Percentiles rank a stretch among this genome's conserved stretches.
Evolutionary conservation across 2,888 invertebrate species (phyloP).

Genomic region (Macaria notata): DNA sequence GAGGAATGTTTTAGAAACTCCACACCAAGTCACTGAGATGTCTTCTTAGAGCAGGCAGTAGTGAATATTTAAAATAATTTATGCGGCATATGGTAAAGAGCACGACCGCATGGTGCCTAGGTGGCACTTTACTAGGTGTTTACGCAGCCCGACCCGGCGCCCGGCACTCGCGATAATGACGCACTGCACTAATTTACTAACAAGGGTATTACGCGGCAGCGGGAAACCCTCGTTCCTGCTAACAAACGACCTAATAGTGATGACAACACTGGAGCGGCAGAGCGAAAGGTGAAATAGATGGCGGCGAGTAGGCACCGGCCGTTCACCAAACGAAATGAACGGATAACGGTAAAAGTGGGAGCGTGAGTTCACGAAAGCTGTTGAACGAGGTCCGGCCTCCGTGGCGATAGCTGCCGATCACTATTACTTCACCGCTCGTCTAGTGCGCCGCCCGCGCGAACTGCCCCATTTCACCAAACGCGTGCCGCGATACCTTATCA

Average conservation of each 20-base stretch:
- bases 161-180: conserved; percentile 38
- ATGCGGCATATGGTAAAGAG: conserved; percentile 65
- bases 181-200: conserved; percentile 41
- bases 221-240: conserved; percentile 47
- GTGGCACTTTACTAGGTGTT: conserved; percentile 69
- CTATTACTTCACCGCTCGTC: conserved; percentile 69
- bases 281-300: conserved; percentile 39
- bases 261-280: conserved; percentile 48
- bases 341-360: conserved; percentile 79
- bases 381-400: conserved; percentile 62
- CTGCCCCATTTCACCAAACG: conserved; percentile 44
- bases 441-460: conserved; percentile 51
- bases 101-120: conserved; percentile 78
- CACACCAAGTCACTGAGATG: conserved; percentile 40
- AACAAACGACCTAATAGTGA: conserved; percentile 37
- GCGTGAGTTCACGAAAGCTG: conserved; percentile 75
- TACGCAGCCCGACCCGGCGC: conserved; percentile 53
- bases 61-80: conserved; percentile 44
- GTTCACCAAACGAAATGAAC: conserved; percentile 74
- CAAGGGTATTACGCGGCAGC: conserved; percentile 37
- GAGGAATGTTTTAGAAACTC: conserved; percentile 40
- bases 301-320: conserved; percentile 63
- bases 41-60: conserved; percentile 35
- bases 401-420: conserved; percentile 48
- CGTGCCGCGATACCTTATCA: conserved; percentile 56